phyloP scores from a whole-genome alignment of 2,888 invertebrate species.

The Odontocolon sp. region DNA sequence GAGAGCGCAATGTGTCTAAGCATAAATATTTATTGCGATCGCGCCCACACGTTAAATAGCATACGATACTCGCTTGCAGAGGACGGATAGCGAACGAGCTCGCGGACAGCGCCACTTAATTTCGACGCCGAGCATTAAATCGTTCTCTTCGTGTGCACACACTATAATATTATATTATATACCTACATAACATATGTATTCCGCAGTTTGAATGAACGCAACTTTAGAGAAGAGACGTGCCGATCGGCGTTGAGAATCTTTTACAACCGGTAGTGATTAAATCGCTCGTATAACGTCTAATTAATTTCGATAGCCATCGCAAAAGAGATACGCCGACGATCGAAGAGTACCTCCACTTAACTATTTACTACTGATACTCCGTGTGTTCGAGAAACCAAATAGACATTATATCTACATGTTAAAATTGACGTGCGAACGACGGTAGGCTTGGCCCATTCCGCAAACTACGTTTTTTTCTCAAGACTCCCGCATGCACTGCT shows the following conservation, averaged over 20 bases:
- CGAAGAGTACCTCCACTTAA: slow-evolving; percentile 8
- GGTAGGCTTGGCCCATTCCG: slow-evolving; percentile 9
- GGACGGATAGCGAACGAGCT: slow-evolving; percentile 9
- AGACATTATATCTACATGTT: slow-evolving; percentile 24
- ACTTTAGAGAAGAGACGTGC: slow-evolving; percentile 28
- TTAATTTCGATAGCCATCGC: slow-evolving; percentile 50
- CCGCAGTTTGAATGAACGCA: slow-evolving; percentile 22
- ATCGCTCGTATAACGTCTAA: slow-evolving; percentile 51
- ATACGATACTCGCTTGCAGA: slow-evolving; percentile 24
- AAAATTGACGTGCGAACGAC: slow-evolving; percentile 34
- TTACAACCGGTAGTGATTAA: slow-evolving; percentile 33
- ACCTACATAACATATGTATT: neutral
- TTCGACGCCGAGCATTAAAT: slow-evolving; percentile 38
- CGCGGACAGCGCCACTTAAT: slow-evolving; percentile 41
- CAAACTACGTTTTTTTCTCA: neutral
- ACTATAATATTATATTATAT: slow-evolving; percentile 8
- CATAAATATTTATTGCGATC: slow-evolving; percentile 49
- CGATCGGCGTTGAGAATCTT: slow-evolving; percentile 29
- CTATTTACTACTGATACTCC: neutral
- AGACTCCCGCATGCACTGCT: neutral
- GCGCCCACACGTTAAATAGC: slow-evolving; percentile 42
- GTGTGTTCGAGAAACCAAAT: neutral
- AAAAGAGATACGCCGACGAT: slow-evolving; percentile 8
- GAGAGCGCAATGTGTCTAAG: slow-evolving; percentile 28
- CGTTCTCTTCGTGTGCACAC: slow-evolving; percentile 5